Evolutionary conservation across 2,797 vertebrate genomes (phyloP), one percentile per base, ranked within the genome.

Genomic region (Lindbergichthys nudifrons): DNA sequence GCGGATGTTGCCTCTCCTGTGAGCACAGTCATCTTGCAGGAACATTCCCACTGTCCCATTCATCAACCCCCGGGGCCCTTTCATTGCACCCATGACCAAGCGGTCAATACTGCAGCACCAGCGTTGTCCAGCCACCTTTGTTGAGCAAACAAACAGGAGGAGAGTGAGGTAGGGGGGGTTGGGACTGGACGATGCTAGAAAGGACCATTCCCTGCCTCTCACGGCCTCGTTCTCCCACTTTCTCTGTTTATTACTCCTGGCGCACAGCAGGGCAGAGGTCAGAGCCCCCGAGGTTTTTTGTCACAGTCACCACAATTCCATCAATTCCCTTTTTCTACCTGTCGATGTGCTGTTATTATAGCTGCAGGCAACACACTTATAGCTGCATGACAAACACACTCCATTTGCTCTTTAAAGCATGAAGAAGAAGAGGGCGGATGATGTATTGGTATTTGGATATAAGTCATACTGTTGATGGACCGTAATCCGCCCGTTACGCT

Each of bases 101-200:
- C 76, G 23, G 73, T 85, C 88, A 88, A 87, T 88, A 82, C 83
- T 88, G 89, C 92, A 87, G 80, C 87, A 85, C 83, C 89, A 87
- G 87, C 83, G 63, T 80, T 89, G 85, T 86, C 32, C 73, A 39
- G 75, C 46, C 16, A 54, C 85, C 84, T 93, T 95, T 95, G 94
- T 95, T 39, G 32, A 56, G 32, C 67, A 75, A 90, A 95, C 94
- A 95, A 94, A 94, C 90, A 85, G 76, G 87, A 85, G 83, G 88
- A 92, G 88, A 86, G 89, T 72, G 87, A 89, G 77, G 83, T 77
- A 72, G 32, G 32, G 32, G 32, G 32, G 8, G 32, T 47, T 59
- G 64, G 59, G 79, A 79, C 73, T 85, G 92, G 95, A 95, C 87
- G 74, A 82, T 94, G 88, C 93, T 92, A 92, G 95, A 96, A 95